Percentiles rank a stretch among this genome's conserved stretches.
Conservation (phyloP, 2,113 vertebrate genomes). For the Dascyllus trimaculatus region DNA sequence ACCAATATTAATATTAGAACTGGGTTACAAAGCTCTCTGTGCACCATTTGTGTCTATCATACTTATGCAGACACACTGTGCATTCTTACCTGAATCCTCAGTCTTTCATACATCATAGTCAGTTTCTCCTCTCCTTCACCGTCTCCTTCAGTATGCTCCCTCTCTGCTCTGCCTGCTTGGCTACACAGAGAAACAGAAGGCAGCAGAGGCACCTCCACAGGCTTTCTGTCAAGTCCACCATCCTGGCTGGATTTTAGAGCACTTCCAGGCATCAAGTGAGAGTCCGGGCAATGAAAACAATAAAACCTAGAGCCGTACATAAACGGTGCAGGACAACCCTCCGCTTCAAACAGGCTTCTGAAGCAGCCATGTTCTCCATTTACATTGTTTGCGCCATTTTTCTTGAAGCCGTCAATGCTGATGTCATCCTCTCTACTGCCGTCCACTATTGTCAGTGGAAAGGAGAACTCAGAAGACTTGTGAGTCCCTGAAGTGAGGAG, state of each 20-base stretch:
- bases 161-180: slow-evolving; percentile 10
- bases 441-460: slow-evolving; percentile 82
- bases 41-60: too few species aligned
- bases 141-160: slow-evolving; percentile 35
- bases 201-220: slow-evolving; percentile 3
- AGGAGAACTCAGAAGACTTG: slow-evolving; percentile 66
- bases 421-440: slow-evolving; percentile 86
- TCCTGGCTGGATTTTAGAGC: slow-evolving; percentile 52
- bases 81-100: slow-evolving; percentile 86
- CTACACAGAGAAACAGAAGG: slow-evolving; percentile 48
- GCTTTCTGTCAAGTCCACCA: slow-evolving; percentile 45
- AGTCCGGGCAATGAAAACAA: slow-evolving; percentile 81
- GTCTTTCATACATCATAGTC: slow-evolving; percentile 86
- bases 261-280: slow-evolving; percentile 10
- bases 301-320: slow-evolving; percentile 77
- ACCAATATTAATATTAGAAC: too few species aligned
- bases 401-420: slow-evolving; percentile 44
- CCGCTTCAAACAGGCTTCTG: slow-evolving; percentile 85
- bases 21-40: too few species aligned
- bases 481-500: slow-evolving; percentile 41
- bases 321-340: slow-evolving; percentile 83
- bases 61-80: background rate
- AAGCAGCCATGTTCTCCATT: slow-evolving; percentile 83
- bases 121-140: slow-evolving; percentile 86
- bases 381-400: slow-evolving; percentile 4